Percentiles rank a stretch among this genome's conserved stretches.
phyloP scores from a whole-genome alignment of 92 coral and sea anemone genomes.

The Actinostola sp. region DNA sequence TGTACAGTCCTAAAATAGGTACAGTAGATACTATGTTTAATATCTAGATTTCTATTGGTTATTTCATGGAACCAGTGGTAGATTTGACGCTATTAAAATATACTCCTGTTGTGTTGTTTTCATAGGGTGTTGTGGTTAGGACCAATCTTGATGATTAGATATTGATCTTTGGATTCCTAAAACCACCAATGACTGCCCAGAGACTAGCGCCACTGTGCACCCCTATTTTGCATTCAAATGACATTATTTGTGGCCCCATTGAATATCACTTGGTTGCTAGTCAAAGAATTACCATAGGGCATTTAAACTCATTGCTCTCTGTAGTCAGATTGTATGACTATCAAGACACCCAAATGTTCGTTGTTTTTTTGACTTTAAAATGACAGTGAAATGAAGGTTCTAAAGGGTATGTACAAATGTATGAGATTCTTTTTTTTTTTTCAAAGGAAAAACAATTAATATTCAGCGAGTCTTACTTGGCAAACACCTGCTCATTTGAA shows the following conservation, averaged over 20 bases:
- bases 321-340: not conserved
- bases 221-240: conserved; percentile 30
- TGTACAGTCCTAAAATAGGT: too few relatives aligned
- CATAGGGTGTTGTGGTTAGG: conserved; percentile 14
- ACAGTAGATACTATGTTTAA: too few relatives aligned
- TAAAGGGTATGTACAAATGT: not conserved
- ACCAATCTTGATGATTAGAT: conserved; percentile 19
- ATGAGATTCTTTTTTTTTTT: not conserved
- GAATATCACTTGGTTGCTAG: not conserved
- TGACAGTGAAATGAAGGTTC: not conserved
- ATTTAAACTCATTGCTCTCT: not conserved
- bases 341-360: not conserved
- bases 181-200: conserved; percentile 6
- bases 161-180: conserved; percentile 16
- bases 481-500: conserved; percentile 4
- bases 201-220: conserved; percentile 5
- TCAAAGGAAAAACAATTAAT: not conserved
- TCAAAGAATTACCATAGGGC: not conserved
- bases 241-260: not conserved
- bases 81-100: not conserved
- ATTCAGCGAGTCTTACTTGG: not conserved
- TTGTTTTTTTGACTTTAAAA: not conserved
- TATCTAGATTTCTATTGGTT: too few relatives aligned
- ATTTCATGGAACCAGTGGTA: too few relatives aligned
- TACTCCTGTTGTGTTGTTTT: not conserved